phyloP scores from a whole-genome alignment of 2,797 vertebrate species.

The Ammospiza maritima region DNA sequence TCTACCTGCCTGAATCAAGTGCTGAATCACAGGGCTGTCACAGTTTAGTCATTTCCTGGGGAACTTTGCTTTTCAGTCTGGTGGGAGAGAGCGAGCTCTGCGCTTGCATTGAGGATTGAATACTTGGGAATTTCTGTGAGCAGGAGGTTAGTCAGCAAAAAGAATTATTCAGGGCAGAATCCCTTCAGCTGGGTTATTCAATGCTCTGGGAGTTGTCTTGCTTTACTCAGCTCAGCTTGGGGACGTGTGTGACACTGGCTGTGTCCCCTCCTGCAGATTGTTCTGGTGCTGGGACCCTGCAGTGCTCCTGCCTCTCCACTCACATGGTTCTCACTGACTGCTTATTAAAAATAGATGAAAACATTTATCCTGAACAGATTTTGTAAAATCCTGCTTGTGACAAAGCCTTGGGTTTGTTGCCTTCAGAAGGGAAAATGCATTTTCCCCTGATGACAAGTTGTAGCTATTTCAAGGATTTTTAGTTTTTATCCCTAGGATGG shows the following conservation, averaged over 20 bases:
- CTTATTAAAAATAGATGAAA: not conserved
- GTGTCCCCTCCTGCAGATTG: not conserved
- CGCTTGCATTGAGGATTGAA: rapidly evolving
- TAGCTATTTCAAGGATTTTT: not conserved
- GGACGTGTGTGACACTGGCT: rapidly evolving
- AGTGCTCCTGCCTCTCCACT: not conserved
- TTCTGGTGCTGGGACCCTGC: not conserved
- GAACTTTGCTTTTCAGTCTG: not conserved
- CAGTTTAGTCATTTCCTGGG: conserved; percentile 35
- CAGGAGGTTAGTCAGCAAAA: not conserved
- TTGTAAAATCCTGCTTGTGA: not conserved
- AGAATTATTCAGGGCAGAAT: not conserved
- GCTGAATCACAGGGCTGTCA: conserved; percentile 28
- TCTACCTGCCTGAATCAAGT: not conserved
- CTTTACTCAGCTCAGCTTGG: not conserved
- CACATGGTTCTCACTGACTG: not conserved
- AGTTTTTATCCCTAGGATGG: not conserved
- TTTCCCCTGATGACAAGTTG: not conserved
- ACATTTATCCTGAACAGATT: not conserved
- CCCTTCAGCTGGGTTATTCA: not conserved
- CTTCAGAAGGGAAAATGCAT: not conserved
- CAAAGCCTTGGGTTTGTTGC: not conserved
- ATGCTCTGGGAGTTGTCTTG: not conserved
- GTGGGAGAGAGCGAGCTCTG: not conserved
- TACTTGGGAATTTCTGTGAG: not conserved